Conservation (phyloP, 2,113 vertebrate species). For the Takifugu bimaculatus region DNA sequence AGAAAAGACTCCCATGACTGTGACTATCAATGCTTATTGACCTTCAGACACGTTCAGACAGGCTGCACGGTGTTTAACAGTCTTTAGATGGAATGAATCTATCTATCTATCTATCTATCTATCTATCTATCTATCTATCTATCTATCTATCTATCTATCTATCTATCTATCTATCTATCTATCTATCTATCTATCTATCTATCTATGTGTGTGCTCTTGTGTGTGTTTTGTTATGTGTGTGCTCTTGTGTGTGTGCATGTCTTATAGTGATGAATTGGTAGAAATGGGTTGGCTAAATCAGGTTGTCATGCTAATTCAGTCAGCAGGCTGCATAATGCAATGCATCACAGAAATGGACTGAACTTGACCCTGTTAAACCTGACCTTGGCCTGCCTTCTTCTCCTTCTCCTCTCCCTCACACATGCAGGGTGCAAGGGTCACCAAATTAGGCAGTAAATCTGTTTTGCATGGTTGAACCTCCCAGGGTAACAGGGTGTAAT, state of each 20-base stretch:
- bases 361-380: conserved; percentile 79
- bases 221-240: conserved; percentile 5
- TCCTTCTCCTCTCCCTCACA: conserved; percentile 42
- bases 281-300: conserved; percentile 72
- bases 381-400: conserved; percentile 69
- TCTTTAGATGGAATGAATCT: not conserved
- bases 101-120: not conserved
- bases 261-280: conserved; percentile 55
- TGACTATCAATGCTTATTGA: too few relatives aligned
- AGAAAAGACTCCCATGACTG: too few relatives aligned
- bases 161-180: conserved; percentile 4
- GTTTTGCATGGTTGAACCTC: conserved; percentile 26
- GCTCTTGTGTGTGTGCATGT: conserved; percentile 15
- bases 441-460: conserved; percentile 74
- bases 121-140: conserved; percentile 1
- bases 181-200: not conserved
- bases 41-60: too few relatives aligned
- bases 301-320: conserved; percentile 79
- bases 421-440: conserved; percentile 54
- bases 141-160: conserved; percentile 6
- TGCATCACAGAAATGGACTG: conserved; percentile 70
- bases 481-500: not conserved
- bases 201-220: conserved; percentile 2
- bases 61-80: too few relatives aligned
- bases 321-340: conserved; percentile 77